These are phyloP conservation scores for Ophioderma brevispina DNA, from an alignment of 35 echinoderm and acorn worm genomes.

Conservation along the genomic window DNA sequence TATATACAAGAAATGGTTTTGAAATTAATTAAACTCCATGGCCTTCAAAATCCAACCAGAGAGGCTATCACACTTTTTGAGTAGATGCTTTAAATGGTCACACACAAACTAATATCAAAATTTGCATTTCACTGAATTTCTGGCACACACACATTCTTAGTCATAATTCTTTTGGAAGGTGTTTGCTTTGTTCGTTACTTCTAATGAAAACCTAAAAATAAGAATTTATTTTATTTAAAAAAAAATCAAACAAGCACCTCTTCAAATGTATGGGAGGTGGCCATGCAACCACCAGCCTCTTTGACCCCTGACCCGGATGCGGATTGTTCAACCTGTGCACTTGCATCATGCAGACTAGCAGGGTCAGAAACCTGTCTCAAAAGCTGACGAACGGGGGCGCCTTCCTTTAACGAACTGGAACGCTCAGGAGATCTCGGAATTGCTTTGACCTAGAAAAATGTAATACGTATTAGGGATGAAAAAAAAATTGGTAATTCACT, in stretches of 20 bases:
- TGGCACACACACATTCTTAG: too few relatives aligned
- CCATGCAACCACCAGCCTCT: not conserved
- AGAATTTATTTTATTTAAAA: not conserved
- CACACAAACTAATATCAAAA: too few relatives aligned
- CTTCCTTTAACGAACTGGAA: not conserved
- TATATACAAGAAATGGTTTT: too few relatives aligned
- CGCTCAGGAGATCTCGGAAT: not conserved
- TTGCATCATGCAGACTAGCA: constrained; percentile 13
- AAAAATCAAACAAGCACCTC: not conserved
- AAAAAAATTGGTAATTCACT: not conserved
- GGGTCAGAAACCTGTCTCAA: constrained; percentile 12
- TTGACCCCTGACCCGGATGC: constrained; percentile 2
- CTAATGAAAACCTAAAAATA: too few relatives aligned
- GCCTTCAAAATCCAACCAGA: too few relatives aligned
- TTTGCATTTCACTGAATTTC: too few relatives aligned
- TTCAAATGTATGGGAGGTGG: not conserved
- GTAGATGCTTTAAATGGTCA: too few relatives aligned
- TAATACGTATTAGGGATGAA: not conserved
- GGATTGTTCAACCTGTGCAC: not conserved
- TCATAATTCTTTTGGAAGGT: too few relatives aligned
- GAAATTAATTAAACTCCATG: too few relatives aligned
- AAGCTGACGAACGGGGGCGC: not conserved
- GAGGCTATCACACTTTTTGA: too few relatives aligned
- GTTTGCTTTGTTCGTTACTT: too few relatives aligned
- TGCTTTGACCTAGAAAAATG: constrained; percentile 1